phyloP scores from a whole-genome alignment of 2,113 vertebrate species.

The Toxotes jaculatrix region DNA sequence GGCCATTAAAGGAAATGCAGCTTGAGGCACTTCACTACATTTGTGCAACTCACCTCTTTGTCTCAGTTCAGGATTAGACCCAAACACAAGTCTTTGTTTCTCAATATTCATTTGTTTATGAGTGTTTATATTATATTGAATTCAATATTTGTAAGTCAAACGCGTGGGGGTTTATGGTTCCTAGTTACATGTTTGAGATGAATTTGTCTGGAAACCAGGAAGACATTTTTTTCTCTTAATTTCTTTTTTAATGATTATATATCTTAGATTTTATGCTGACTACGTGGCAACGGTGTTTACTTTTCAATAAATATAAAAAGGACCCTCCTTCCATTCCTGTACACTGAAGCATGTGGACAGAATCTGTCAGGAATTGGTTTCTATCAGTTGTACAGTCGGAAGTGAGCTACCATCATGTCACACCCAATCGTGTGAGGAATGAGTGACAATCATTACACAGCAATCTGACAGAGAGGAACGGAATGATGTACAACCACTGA shows the following conservation, averaged over 20 bases:
- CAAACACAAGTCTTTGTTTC: background rate
- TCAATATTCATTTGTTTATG: too few species aligned
- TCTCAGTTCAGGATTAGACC: background rate
- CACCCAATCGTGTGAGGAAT: background rate
- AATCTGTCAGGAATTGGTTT: slow-evolving; percentile 4
- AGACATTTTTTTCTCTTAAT: background rate
- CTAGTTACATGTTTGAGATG: background rate
- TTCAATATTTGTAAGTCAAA: background rate
- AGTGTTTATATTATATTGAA: background rate
- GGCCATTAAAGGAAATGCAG: background rate
- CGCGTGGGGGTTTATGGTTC: background rate
- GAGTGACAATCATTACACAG: slow-evolving; percentile 20
- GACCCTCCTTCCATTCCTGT: background rate
- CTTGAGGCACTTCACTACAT: background rate
- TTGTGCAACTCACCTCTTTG: background rate
- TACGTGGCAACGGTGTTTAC: background rate
- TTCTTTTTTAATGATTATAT: too few species aligned
- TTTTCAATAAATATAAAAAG: background rate
- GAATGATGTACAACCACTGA: background rate
- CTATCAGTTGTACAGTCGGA: background rate
- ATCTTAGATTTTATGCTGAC: background rate
- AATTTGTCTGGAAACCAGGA: background rate
- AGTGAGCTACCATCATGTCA: slow-evolving; percentile 1
- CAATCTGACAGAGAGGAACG: slow-evolving; percentile 5
- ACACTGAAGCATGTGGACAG: background rate